Base-by-base conservation (phyloP, 2,797 vertebrate species). In the Luscinia luscinia region DNA sequence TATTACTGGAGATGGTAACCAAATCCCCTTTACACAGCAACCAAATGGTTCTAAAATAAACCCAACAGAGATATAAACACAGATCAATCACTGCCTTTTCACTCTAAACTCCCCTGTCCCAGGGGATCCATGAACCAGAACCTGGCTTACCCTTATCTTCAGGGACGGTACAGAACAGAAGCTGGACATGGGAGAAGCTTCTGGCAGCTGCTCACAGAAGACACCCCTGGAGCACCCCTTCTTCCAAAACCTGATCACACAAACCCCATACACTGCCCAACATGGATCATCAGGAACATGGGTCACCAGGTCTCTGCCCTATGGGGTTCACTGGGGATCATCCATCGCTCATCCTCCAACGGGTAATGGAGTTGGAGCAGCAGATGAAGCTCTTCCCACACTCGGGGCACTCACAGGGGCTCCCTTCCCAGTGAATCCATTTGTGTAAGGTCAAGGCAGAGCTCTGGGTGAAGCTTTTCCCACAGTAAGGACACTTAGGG, bases 401-500 rank as follows among this genome's bases (percentile, higher is more conserved):
- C 10, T 32, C 0, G 0, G 13, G n/a, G 13, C 11, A 57, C 21
- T 55, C 17, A 30, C 20, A 66, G 51, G n/a, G 11, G 5, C 13
- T 45, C 21, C 10, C 10, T 32, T 45, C 26, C 8, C 13, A 4
- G 19, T 63, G 38, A 40, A 34, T 43, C 48, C 17, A 7, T 30
- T 64, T 12, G 9, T 63, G 15, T 34, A 43, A 18, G 12, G 26
- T 36, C 26, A 45, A 54, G 61, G 32, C 20, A 43, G 59, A 30
- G 49, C 49, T 54, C 26, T 45, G 21, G 11, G 16, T 32, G 11
- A 66, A 79, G n/a, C 32, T 66, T 55, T 66, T 26, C n/a, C 61
- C 61, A 32, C 26, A 26, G 15, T 46, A 27, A 38, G 41, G 17
- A 46, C n/a, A 46, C 22, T 4, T 10, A 23, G 49, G 27, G 61